phyloP scores from a whole-genome alignment of 2,797 vertebrate genomes.

The Antennarius maculatus region DNA sequence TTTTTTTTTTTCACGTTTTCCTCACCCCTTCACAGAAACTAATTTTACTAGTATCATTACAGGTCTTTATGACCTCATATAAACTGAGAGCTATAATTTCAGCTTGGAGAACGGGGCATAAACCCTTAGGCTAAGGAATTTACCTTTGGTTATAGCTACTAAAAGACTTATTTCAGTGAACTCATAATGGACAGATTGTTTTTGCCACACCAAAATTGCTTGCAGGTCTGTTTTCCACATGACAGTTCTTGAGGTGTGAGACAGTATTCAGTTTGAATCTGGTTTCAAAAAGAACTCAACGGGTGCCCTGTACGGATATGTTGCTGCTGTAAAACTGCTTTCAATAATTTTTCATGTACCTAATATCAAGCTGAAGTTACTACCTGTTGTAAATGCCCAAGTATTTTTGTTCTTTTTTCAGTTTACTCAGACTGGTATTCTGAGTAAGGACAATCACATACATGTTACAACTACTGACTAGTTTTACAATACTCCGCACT shows the following conservation, averaged over 20 bases:
- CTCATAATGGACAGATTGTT: slow-evolving; percentile 67
- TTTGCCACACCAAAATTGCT: slow-evolving; percentile 62
- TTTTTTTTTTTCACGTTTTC: slow-evolving; percentile 16
- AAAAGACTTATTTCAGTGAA: slow-evolving; percentile 74
- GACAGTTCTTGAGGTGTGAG: slow-evolving; percentile 48
- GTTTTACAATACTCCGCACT: no score
- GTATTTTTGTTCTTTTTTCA: slow-evolving; percentile 28
- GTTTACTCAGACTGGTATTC: slow-evolving; percentile 35
- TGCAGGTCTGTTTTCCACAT: slow-evolving; percentile 71
- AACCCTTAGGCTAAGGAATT: slow-evolving; percentile 74
- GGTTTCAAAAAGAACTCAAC: slow-evolving; percentile 31
- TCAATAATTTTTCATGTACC: slow-evolving; percentile 35
- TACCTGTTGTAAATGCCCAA: slow-evolving; percentile 45
- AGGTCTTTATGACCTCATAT: slow-evolving; percentile 80
- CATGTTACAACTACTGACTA: background rate
- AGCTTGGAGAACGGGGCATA: slow-evolving; percentile 70
- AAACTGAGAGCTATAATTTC: slow-evolving; percentile 79
- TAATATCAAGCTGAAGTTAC: slow-evolving; percentile 46
- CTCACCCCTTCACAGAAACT: slow-evolving; percentile 66
- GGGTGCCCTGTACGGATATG: slow-evolving; percentile 23
- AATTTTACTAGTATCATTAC: slow-evolving; percentile 79
- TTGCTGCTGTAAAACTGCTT: slow-evolving; percentile 33
- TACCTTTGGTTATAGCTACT: slow-evolving; percentile 76
- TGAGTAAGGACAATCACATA: no score
- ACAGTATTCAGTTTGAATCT: slow-evolving; percentile 44